A percentile compares a stretch with the other conserved stretches of the same genome.
Evolutionary conservation across 2,113 vertebrate species (phyloP).

Genomic region (Cranoglanis bouderius): DNA sequence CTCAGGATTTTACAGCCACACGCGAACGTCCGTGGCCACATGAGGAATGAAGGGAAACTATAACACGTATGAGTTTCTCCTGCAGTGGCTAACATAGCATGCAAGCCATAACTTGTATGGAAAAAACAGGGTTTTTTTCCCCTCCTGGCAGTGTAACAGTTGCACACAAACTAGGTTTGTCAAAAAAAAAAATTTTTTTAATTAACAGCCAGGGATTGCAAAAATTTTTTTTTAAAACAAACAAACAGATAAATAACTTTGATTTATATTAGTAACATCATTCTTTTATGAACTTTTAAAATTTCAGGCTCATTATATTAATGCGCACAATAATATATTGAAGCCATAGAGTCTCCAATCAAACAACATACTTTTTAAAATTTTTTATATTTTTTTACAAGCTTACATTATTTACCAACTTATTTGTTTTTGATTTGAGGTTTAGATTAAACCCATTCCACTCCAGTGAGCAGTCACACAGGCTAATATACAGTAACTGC

Average conservation of each 20-base stretch:
- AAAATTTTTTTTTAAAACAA: not conserved
- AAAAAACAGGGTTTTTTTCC: not conserved
- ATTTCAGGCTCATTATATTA: not conserved
- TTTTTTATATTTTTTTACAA: not conserved
- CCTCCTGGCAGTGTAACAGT: not conserved
- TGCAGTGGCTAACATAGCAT: not conserved
- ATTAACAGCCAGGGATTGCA: not conserved
- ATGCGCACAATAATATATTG: too few relatives aligned
- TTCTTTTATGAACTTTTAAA: not conserved
- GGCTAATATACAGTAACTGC: not conserved
- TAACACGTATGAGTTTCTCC: constrained; percentile 18
- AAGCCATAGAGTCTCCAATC: not conserved
- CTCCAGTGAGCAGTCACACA: not conserved
- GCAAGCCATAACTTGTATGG: not conserved
- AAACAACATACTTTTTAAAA: not conserved
- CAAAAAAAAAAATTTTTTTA: not conserved
- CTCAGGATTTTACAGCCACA: constrained; percentile 47
- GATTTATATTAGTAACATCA: too few relatives aligned
- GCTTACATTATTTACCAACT: not conserved
- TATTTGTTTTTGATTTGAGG: not conserved
- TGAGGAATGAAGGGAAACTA: constrained; percentile 40
- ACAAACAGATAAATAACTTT: not conserved
- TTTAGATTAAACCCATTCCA: not conserved
- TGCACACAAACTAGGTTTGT: not conserved
- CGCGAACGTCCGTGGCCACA: constrained; percentile 36